Evolutionary conservation across 2,888 invertebrate species (phyloP).

Genomic region (Allophyes oxyacanthae): DNA sequence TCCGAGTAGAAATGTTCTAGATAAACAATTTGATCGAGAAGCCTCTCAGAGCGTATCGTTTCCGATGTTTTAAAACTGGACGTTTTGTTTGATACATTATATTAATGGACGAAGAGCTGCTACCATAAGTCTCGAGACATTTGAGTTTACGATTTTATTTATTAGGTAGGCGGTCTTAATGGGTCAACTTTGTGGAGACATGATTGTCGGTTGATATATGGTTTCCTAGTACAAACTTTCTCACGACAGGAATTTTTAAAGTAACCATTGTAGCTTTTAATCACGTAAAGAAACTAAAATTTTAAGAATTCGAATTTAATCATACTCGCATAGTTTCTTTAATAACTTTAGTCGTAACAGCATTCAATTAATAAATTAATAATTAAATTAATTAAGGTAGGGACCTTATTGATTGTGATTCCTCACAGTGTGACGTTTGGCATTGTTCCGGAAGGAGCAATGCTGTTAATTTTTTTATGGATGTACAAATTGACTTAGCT

Average conservation of each 20-base stretch:
- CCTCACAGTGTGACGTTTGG: too few relatives aligned
- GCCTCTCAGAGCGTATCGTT: conserved; percentile 67
- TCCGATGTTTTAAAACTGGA: conserved; percentile 72
- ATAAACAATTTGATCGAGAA: conserved; percentile 78
- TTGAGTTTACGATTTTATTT: conserved; percentile 54
- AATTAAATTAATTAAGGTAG: too few relatives aligned
- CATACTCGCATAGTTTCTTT: too few relatives aligned
- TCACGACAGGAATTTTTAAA: background rate
- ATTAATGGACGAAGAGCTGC: conserved; percentile 73
- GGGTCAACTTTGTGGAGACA: conserved; percentile 43
- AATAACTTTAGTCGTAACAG: too few relatives aligned
- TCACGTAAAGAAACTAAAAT: too few relatives aligned
- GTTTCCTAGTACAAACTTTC: conserved; percentile 42
- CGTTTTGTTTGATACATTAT: conserved; percentile 77
- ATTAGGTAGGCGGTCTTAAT: conserved; percentile 43
- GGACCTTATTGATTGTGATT: too few relatives aligned
- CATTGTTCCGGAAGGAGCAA: too few relatives aligned
- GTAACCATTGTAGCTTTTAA: too few relatives aligned
- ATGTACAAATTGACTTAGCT: too few relatives aligned
- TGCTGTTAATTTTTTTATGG: too few relatives aligned
- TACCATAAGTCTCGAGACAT: conserved; percentile 66
- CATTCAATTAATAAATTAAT: too few relatives aligned
- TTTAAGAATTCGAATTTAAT: too few relatives aligned
- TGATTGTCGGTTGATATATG: conserved; percentile 37
- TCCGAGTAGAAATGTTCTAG: conserved; percentile 63